Conservation (phyloP, 2,888 invertebrate species). For the Ennomos quercinarius region DNA sequence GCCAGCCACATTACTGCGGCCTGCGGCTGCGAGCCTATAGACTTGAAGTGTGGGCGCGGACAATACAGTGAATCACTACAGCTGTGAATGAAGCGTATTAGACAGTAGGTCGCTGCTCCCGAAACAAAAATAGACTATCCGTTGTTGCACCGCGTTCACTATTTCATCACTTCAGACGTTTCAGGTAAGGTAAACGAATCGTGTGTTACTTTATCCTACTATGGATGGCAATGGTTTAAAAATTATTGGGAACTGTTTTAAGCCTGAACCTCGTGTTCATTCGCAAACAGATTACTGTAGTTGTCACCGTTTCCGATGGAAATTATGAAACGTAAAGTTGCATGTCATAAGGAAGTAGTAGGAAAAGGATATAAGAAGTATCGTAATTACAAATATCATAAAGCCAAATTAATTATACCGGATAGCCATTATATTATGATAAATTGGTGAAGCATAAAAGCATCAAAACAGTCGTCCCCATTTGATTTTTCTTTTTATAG, state of each 20-base stretch:
- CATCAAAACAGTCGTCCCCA: constrained; percentile 29
- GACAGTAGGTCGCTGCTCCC: constrained; percentile 72
- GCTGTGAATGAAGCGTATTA: constrained; percentile 69
- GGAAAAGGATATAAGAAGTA: constrained; percentile 10
- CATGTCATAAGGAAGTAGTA: constrained; percentile 17
- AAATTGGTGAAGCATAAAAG: constrained; percentile 35
- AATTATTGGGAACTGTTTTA: constrained; percentile 1
- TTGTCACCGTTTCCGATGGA: background rate
- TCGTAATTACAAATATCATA: constrained; percentile 22
- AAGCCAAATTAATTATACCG: constrained; percentile 28
- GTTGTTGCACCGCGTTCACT: constrained; percentile 56
- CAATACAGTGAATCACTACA: constrained; percentile 74
- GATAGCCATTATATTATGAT: constrained; percentile 19
- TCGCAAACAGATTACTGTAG: background rate
- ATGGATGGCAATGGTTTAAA: constrained; percentile 10
- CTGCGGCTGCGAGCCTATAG: constrained; percentile 46
- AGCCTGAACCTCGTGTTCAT: background rate
- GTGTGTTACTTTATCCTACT: constrained; percentile 23
- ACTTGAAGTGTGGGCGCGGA: constrained; percentile 64
- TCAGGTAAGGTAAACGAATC: constrained; percentile 54
- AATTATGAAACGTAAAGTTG: constrained; percentile 7
- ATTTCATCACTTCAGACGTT: constrained; percentile 55
- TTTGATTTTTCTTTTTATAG: constrained; percentile 43
- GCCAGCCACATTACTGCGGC: constrained; percentile 54
- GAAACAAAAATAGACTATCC: constrained; percentile 65